These are phyloP conservation scores for Octomys mimax DNA, from an alignment of 2,797 vertebrate species.

Conservation along the genomic window DNA sequence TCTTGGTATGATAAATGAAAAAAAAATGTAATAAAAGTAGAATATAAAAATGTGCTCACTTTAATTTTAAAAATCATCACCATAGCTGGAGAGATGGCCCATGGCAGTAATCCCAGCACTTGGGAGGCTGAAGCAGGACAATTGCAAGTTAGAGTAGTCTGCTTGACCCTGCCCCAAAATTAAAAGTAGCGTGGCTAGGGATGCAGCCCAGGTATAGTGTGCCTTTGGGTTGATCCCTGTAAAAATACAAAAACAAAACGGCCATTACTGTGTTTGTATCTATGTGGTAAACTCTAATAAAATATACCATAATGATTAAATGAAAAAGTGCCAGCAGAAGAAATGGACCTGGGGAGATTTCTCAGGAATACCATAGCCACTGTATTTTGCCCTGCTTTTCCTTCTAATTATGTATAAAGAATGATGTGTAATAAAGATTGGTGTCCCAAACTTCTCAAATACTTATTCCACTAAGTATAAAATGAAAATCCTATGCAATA, in stretches of 20 bases:
- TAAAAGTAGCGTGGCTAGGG: neutral
- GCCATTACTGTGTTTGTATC: neutral
- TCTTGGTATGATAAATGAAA: neutral
- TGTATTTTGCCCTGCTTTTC: neutral
- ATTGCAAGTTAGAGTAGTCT: neutral
- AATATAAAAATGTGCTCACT: neutral
- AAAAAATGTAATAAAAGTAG: neutral
- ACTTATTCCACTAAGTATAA: neutral
- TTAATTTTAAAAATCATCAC: neutral
- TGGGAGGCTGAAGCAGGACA: neutral
- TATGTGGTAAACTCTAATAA: slow-evolving; percentile 7
- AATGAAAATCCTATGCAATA: slow-evolving; percentile 22
- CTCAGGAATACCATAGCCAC: neutral
- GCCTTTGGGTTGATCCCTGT: neutral
- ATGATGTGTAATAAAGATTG: neutral
- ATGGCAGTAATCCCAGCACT: neutral
- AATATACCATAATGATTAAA: neutral
- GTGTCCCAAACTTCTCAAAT: neutral
- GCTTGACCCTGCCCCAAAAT: neutral
- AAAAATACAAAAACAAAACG: neutral
- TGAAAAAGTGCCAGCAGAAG: slow-evolving; percentile 22
- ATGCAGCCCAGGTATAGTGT: neutral
- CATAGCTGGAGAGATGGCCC: neutral
- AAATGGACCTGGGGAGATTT: neutral
- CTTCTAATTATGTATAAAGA: neutral